A percentile compares a stretch with the other conserved stretches of the same genome.
Conservation (phyloP, 2,113 vertebrate species). For the Choloepus hoffmanni region DNA sequence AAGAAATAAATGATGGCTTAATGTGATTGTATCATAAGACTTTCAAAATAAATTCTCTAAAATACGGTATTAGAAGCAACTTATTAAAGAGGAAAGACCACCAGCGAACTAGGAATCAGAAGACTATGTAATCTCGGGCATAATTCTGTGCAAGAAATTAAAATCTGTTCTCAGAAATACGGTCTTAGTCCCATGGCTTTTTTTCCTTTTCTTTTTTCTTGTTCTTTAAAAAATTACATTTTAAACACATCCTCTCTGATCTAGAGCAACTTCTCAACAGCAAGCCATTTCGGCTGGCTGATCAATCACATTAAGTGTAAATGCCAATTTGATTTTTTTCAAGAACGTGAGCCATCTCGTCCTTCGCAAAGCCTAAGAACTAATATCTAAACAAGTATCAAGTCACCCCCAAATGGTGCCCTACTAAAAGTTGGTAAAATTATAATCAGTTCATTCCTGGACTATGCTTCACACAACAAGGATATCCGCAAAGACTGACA, state of each 20-base stretch:
- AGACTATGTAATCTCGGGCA: neutral
- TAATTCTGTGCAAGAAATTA: neutral
- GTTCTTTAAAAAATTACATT: constrained; percentile 34
- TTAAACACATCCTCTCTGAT: constrained; percentile 1
- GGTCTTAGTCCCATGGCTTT: neutral
- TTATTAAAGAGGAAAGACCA: neutral
- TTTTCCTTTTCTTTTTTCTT: neutral
- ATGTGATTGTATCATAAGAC: neutral
- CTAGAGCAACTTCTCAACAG: neutral
- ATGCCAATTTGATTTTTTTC: neutral
- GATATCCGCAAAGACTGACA: neutral
- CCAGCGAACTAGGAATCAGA: neutral
- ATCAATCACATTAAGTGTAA: neutral
- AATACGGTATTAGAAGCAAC: neutral
- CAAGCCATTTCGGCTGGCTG: neutral
- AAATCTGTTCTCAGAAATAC: constrained; percentile 9
- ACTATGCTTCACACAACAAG: neutral
- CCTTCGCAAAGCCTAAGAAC: neutral
- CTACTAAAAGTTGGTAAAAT: neutral
- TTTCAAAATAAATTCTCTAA: constrained; percentile 6
- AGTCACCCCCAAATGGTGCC: neutral
- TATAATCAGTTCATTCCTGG: neutral
- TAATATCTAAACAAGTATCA: neutral
- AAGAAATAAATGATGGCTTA: neutral
- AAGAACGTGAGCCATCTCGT: neutral